Evolutionary conservation across 2,888 invertebrate species (phyloP).

Genomic region (Amphimallon solstitiale): DNA sequence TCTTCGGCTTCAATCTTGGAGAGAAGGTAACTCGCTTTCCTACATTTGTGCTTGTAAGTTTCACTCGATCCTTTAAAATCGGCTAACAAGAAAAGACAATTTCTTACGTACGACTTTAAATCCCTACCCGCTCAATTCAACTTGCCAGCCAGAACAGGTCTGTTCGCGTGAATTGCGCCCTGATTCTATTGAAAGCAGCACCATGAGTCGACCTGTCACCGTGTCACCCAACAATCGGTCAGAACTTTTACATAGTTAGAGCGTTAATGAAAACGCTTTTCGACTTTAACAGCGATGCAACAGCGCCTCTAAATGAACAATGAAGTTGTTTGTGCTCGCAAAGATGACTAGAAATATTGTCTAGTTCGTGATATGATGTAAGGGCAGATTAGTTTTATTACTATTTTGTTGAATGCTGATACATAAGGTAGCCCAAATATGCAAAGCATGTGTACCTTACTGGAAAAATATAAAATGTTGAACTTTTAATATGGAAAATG

Average conservation of each 20-base stretch:
- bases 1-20: not conserved
- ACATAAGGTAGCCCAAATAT: too few species aligned
- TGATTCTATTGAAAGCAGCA: slow-evolving; percentile 25
- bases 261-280: slow-evolving; percentile 1
- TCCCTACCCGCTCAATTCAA: slow-evolving; percentile 14
- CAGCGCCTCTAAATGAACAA: slow-evolving; percentile 15
- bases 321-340: slow-evolving; percentile 7
- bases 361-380: too few species aligned
- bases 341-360: not conserved
- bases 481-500: too few species aligned
- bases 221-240: slow-evolving; percentile 22
- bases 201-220: slow-evolving; percentile 4
- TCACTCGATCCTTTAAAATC: slow-evolving; percentile 34
- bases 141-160: slow-evolving; percentile 20
- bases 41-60: slow-evolving; percentile 14
- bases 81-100: slow-evolving; percentile 34
- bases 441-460: too few species aligned
- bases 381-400: too few species aligned
- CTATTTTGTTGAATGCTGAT: too few species aligned
- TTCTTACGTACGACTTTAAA: slow-evolving; percentile 29
- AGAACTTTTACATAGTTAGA: slow-evolving; percentile 7
- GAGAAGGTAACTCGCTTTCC: slow-evolving; percentile 29
- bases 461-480: too few species aligned
- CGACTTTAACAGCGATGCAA: slow-evolving; percentile 2
- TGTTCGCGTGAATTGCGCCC: slow-evolving; percentile 19